These are phyloP conservation scores for Aeoliscus strigatus DNA, from an alignment of 2,797 vertebrate genomes.

Conservation along the genomic window DNA sequence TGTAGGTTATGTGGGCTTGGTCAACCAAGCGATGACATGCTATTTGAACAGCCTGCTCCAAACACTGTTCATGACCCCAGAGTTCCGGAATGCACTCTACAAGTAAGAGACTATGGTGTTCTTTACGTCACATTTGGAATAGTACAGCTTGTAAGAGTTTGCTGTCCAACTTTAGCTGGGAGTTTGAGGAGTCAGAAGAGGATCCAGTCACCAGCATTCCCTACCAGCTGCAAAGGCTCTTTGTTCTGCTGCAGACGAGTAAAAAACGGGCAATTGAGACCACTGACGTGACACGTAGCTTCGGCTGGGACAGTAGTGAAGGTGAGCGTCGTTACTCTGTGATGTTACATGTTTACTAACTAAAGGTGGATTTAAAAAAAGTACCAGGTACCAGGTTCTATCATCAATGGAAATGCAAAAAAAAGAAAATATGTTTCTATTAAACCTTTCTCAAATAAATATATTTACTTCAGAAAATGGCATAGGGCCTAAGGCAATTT, in stretches of 20 bases:
- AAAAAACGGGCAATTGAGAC: constrained; percentile 98
- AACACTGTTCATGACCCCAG: constrained; percentile 97
- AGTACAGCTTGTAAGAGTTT: constrained; percentile 2
- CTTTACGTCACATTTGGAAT: too few relatives aligned
- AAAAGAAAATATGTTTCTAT: too few relatives aligned
- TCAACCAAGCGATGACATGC: constrained; percentile 99
- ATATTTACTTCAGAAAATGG: too few relatives aligned
- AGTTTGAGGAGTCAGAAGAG: constrained; percentile 96
- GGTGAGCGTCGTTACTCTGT: constrained; percentile 71
- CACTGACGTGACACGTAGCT: constrained; percentile 96
- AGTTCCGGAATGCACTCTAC: constrained; percentile 99
- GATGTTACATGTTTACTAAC: too few relatives aligned
- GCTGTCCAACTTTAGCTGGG: constrained; percentile 79
- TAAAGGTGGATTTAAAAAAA: too few relatives aligned
- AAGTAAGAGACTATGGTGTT: constrained; percentile 89
- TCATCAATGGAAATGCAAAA: too few relatives aligned
- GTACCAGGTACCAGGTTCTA: too few relatives aligned
- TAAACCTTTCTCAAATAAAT: too few relatives aligned
- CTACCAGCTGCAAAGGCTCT: constrained; percentile 94
- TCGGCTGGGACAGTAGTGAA: constrained; percentile 99
- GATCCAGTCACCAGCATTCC: constrained; percentile 96
- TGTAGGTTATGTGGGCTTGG: constrained; percentile 94
- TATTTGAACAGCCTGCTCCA: constrained; percentile 98
- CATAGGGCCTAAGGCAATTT: too few relatives aligned
- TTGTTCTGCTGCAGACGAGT: constrained; percentile 96